phyloP scores from a whole-genome alignment of 2,888 invertebrate species.

The Drosophila quinaria region DNA sequence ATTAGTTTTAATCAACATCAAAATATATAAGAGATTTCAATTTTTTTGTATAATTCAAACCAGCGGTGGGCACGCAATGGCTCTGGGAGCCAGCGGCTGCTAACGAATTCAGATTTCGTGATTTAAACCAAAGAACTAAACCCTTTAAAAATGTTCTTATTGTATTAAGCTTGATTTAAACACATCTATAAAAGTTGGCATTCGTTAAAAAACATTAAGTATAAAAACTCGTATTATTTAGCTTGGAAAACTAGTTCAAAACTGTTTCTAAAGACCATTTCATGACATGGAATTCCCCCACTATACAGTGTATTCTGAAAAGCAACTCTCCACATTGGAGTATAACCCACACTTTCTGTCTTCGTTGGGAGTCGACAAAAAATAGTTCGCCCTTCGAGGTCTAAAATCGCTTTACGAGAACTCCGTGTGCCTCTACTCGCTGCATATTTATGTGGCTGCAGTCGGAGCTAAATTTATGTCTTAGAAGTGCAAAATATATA shows the following conservation, averaged over 20 bases:
- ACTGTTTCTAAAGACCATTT: neutral
- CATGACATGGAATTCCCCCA: neutral
- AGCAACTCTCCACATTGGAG: conserved; percentile 16
- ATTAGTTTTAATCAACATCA: too few species aligned
- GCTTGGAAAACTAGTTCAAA: neutral
- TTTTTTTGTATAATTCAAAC: too few species aligned
- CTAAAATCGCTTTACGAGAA: conserved; percentile 43
- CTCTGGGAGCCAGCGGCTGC: too few species aligned
- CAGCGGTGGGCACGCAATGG: too few species aligned
- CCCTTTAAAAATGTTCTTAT: too few species aligned
- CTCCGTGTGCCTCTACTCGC: conserved; percentile 20
- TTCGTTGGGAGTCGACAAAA: conserved; percentile 11
- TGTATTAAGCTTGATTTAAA: too few species aligned
- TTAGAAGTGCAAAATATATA: conserved; percentile 80
- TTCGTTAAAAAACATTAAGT: too few species aligned
- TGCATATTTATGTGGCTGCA: conserved; percentile 71
- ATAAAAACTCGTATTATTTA: too few species aligned
- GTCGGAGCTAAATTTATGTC: conserved; percentile 73
- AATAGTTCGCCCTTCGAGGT: conserved; percentile 23
- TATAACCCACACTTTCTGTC: conserved; percentile 6
- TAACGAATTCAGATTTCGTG: too few species aligned
- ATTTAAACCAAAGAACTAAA: too few species aligned
- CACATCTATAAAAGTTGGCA: too few species aligned
- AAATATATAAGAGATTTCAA: too few species aligned
- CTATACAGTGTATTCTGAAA: neutral